A percentile compares a stretch with the other conserved stretches of the same genome.
Conservation (phyloP, 2,113 vertebrate genomes). For the Guaruba guarouba region DNA sequence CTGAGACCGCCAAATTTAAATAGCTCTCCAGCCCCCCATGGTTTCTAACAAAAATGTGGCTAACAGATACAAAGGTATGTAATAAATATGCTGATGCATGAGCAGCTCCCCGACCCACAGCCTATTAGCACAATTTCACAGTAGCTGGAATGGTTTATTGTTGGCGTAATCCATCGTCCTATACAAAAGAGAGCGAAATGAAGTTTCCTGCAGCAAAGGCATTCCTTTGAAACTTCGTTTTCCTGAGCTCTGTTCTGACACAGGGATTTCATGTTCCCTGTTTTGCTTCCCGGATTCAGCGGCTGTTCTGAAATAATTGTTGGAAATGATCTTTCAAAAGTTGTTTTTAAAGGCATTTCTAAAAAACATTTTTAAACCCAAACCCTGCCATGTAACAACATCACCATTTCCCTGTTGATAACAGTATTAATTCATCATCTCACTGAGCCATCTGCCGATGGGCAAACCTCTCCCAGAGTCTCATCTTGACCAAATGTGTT, state of each 20-base stretch:
- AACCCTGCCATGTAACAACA: constrained; percentile 10
- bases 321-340: not conserved
- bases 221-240: constrained; percentile 4
- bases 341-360: not conserved
- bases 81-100: constrained; percentile 46
- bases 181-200: constrained; percentile 55
- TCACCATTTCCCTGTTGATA: constrained; percentile 27
- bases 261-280: constrained; percentile 23
- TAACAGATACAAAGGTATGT: constrained; percentile 47
- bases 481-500: not conserved
- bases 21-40: not conserved
- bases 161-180: constrained; percentile 34
- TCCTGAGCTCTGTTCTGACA: constrained; percentile 36
- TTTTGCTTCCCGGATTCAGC: constrained; percentile 12
- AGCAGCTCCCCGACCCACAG: constrained; percentile 29
- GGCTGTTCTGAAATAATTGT: not conserved
- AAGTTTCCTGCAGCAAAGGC: constrained; percentile 42
- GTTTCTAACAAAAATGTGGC: constrained; percentile 20
- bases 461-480: constrained; percentile 41
- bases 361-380: not conserved
- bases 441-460: constrained; percentile 51
- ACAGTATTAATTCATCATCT: constrained; percentile 62
- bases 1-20: constrained; percentile 40
- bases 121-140: constrained; percentile 64
- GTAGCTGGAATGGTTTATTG: constrained; percentile 41